Base-by-base conservation (phyloP, 2,888 invertebrate species). In the Julus scandinavius region DNA sequence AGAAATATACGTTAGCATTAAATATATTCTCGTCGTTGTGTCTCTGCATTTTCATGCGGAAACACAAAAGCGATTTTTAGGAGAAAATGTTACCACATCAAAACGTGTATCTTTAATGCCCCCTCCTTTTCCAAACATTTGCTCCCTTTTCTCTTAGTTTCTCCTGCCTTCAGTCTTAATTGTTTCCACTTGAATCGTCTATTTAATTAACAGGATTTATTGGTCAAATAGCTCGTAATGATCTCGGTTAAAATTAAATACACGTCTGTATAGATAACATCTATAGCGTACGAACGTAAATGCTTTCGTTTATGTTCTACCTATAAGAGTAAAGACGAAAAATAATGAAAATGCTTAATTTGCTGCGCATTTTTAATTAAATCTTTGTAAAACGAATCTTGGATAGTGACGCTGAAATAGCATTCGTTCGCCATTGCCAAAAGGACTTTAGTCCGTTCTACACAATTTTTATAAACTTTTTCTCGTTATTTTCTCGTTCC, bases 271-370 rank as follows among this genome's bases (percentile, higher is more conserved):
- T n/a, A 40, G 80, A 80, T 80, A 80, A 13, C 29, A 80, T 45
- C 45, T 45, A 45, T 7, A 7, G 45, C 5, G 1, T 7, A 45
- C 45, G 45, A 45, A 45, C 45, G 45, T 45, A 45, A 45, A 45
- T 45, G 45, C 45, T 45, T 45, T 45, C 45, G 45, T 45, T 45
- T 45, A 45, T 7, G 45, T 45, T 7, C 45, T 7, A 7, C 45
- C 45, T 45, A 45, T 45, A 45, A 5, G 45, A 29, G 29, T 29
- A 29, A 49, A 49, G 3, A 54, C 54, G 45, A 54, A 54, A 29
- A 54, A 54, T 80, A 80, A 80, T 80, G 80, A 38, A 80, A 80
- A 80, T 80, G 80, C 80, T 80, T 80, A 80, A 80, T 80, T 80
- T 38, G 38, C 20, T 38, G 80, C 80, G 80, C 80, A 38, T 80